These are phyloP conservation scores for Drosophila colorata DNA, from an alignment of 2,888 invertebrate species.

Conservation along the genomic window DNA sequence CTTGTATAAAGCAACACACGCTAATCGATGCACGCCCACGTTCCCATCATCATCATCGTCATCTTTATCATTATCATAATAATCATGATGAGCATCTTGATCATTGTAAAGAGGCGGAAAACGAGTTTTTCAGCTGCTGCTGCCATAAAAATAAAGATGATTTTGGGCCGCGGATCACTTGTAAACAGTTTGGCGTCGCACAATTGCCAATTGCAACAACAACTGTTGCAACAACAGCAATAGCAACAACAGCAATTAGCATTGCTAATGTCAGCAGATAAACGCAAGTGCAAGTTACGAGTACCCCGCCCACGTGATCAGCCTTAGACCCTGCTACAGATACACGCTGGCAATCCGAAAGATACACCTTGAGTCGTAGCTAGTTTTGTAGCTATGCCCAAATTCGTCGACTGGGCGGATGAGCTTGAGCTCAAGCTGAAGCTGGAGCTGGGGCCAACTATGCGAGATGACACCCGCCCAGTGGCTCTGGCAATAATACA, in stretches of 20 bases:
- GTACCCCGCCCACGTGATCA: too few species aligned
- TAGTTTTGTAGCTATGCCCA: slow-evolving; percentile 69
- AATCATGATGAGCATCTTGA: slow-evolving; percentile 8
- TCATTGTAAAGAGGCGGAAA: slow-evolving; percentile 47
- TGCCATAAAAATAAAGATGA: slow-evolving; percentile 76
- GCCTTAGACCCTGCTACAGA: slow-evolving; percentile 32
- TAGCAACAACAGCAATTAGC: slow-evolving; percentile 61
- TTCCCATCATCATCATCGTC: slow-evolving; percentile 34
- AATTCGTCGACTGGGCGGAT: slow-evolving; percentile 48
- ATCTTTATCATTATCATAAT: slow-evolving; percentile 15
- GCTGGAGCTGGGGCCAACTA: background rate
- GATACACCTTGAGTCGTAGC: slow-evolving; percentile 41
- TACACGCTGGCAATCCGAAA: slow-evolving; percentile 14
- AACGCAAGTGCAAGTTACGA: slow-evolving; percentile 45
- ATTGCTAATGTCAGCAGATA: slow-evolving; percentile 69
- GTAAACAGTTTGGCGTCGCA: slow-evolving; percentile 34
- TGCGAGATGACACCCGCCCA: slow-evolving; percentile 69
- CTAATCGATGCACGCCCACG: slow-evolving; percentile 81
- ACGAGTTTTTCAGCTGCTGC: slow-evolving; percentile 58
- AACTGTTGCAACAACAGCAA: slow-evolving; percentile 27
- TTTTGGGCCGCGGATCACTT: slow-evolving; percentile 71
- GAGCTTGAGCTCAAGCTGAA: slow-evolving; percentile 24
- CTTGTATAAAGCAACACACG: slow-evolving; percentile 33
- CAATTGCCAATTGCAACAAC: slow-evolving; percentile 33
- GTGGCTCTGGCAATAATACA: slow-evolving; percentile 56